Percentiles rank a stretch among this genome's conserved stretches.
phyloP scores from a whole-genome alignment of 2,113 vertebrate genomes.

The Athene cunicularia region DNA sequence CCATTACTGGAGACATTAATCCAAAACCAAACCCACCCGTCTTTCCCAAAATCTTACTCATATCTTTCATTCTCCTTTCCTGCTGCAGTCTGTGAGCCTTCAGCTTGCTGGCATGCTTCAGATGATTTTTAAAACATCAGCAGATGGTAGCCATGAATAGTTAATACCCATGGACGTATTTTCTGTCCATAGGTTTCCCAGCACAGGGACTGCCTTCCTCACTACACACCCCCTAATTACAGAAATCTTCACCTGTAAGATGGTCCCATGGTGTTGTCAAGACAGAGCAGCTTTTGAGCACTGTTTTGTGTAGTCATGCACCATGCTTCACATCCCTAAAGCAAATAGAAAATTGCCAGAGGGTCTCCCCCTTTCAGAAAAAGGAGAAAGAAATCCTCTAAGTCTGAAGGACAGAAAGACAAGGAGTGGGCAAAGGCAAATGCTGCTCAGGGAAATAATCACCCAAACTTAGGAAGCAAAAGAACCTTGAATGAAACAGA shows the following conservation, averaged over 20 bases:
- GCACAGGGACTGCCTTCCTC: background rate
- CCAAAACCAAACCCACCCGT: background rate
- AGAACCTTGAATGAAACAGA: slow-evolving; percentile 29
- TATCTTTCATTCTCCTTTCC: background rate
- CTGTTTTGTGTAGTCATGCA: background rate
- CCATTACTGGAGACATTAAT: background rate
- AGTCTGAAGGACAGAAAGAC: background rate
- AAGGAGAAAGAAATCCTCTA: background rate
- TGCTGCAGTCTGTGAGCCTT: background rate
- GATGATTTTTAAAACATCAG: background rate
- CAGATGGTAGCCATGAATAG: background rate
- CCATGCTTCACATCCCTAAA: background rate
- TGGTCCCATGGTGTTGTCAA: background rate
- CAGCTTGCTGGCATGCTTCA: background rate
- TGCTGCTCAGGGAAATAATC: background rate
- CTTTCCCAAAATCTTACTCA: background rate
- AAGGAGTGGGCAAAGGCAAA: background rate
- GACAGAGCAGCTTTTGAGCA: background rate
- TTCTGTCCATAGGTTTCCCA: background rate
- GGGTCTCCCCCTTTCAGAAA: background rate
- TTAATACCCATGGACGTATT: background rate
- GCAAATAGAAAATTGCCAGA: background rate
- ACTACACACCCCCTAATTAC: background rate
- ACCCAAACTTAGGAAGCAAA: background rate
- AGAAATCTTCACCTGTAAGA: background rate